phyloP scores from a whole-genome alignment of 2,113 vertebrate genomes.

The Calyptomena viridis region DNA sequence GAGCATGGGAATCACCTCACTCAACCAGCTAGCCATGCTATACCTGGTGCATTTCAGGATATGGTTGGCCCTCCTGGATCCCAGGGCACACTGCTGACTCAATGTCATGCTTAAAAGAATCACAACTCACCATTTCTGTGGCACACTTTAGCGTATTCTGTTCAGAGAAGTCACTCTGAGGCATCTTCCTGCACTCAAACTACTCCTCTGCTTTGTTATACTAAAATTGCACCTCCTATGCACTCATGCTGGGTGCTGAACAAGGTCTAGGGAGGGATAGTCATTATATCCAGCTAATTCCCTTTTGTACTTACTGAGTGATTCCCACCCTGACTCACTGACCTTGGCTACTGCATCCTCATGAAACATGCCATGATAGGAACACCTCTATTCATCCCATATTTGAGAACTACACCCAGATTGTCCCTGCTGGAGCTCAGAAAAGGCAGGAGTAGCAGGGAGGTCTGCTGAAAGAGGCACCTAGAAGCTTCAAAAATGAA shows the following conservation, averaged over 20 bases:
- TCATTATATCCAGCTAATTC: neutral
- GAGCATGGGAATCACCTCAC: neutral
- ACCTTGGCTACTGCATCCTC: neutral
- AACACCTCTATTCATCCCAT: neutral
- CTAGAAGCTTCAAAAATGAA: neutral
- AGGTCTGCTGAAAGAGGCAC: neutral
- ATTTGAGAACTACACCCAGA: neutral
- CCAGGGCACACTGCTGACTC: neutral
- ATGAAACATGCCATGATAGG: neutral
- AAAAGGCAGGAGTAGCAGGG: neutral
- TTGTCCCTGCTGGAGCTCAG: neutral
- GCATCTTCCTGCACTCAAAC: neutral
- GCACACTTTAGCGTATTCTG: neutral
- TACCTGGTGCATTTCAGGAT: neutral
- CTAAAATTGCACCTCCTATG: neutral
- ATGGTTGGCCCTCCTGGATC: neutral
- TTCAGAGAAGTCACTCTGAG: neutral
- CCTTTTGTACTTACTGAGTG: neutral
- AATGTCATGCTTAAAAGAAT: neutral
- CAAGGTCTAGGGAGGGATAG: neutral
- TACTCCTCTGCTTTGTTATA: neutral
- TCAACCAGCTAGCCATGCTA: accelerated
- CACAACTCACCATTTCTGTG: neutral
- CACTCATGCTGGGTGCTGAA: neutral
- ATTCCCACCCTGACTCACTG: neutral